Evolutionary conservation across 2,888 invertebrate species (phyloP).

Genomic region (Mesorhabditis belari): DNA sequence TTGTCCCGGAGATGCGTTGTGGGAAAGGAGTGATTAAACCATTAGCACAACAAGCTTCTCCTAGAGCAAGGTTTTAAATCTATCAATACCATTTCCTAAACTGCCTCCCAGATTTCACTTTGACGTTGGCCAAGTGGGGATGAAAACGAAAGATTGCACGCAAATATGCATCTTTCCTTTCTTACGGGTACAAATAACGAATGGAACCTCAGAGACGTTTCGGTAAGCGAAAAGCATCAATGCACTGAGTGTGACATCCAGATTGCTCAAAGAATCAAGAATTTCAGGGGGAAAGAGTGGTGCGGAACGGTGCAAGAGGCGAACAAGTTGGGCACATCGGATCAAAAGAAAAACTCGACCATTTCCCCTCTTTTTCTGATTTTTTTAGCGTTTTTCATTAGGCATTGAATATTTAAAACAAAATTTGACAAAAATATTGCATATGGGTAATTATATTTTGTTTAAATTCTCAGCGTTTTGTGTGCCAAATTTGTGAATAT

Average conservation of each 20-base stretch:
- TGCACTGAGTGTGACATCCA: no score
- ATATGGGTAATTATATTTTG: no score
- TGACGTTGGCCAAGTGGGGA: constrained; percentile 23
- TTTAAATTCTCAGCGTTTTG: no score
- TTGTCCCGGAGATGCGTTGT: constrained; percentile 38
- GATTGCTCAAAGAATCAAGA: no score
- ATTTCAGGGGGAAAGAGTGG: constrained; percentile 40
- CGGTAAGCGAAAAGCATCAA: constrained; percentile 7
- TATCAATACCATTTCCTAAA: no score
- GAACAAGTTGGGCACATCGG: constrained; percentile 12
- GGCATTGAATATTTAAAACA: no score
- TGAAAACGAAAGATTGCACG: constrained; percentile 7
- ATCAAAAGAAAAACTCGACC: no score
- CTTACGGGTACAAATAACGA: constrained; percentile 27
- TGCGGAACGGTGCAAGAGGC: constrained; percentile 43
- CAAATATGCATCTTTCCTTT: constrained; percentile 46
- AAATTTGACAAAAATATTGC: no score
- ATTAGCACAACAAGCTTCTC: constrained; percentile 23
- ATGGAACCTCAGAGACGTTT: constrained; percentile 21
- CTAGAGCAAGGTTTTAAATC: background rate
- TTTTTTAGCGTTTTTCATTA: no score
- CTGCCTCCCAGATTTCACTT: constrained; percentile 34
- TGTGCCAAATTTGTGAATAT: no score
- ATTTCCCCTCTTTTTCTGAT: no score
- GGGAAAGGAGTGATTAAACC: constrained; percentile 30